Conservation (phyloP, 2,797 vertebrate species). For the Rhinogobio ventralis region DNA sequence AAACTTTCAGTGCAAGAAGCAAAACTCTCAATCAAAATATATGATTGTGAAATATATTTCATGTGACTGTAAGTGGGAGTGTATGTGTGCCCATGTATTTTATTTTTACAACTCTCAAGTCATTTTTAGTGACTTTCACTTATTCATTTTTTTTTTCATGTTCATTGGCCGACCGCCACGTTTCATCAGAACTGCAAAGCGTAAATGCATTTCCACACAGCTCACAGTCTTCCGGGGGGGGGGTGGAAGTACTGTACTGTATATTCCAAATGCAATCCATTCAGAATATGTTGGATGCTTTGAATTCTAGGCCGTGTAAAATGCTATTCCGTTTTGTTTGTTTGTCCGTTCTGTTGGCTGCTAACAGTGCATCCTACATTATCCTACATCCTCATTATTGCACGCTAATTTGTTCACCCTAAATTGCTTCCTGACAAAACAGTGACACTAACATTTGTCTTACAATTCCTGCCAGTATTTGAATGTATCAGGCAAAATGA, state of each 20-base stretch:
- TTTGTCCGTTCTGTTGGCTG: constrained; percentile 11
- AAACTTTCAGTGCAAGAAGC: neutral
- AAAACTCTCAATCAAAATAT: neutral
- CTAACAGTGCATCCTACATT: constrained; percentile 1
- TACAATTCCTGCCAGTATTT: constrained; percentile 4
- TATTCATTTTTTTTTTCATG: neutral
- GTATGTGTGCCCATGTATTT: neutral
- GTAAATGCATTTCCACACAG: constrained; percentile 6
- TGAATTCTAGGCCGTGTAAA: neutral
- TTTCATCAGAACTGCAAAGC: constrained; percentile 15
- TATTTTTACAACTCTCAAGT: neutral
- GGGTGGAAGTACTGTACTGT: neutral
- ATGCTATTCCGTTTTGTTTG: neutral
- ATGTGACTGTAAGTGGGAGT: neutral
- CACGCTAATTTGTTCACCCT: constrained; percentile 32
- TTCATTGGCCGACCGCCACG: neutral
- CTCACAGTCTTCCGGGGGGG: neutral
- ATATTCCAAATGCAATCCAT: constrained; percentile 9
- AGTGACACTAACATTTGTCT: neutral
- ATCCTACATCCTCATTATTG: constrained; percentile 12
- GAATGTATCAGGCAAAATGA: neutral
- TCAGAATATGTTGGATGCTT: constrained; percentile 5
- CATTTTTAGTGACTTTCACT: constrained; percentile 23
- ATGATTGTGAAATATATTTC: neutral
- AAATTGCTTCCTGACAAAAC: constrained; percentile 9